Conservation (phyloP, 2,797 vertebrate species). For the Falco naumanni region DNA sequence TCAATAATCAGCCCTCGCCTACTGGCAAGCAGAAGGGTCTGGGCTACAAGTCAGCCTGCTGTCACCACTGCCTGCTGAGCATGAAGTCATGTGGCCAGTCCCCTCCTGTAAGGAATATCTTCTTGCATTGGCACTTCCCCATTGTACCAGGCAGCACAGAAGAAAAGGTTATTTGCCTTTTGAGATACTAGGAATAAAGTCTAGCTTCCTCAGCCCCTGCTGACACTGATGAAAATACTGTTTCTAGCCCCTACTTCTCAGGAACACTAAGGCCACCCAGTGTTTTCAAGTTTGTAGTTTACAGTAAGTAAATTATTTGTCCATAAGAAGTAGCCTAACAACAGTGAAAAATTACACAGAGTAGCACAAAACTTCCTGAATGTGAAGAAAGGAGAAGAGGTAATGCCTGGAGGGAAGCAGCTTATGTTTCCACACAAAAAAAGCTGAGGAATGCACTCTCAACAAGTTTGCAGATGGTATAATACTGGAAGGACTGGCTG, state of each 20-base stretch:
- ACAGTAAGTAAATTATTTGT: neutral
- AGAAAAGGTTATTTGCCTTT: neutral
- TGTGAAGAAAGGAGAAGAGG: neutral
- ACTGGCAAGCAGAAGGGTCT: neutral
- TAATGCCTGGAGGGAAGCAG: neutral
- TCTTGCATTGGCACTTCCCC: conserved; percentile 2
- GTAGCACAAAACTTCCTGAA: neutral
- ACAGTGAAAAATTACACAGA: neutral
- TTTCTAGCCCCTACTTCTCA: neutral
- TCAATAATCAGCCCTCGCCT: neutral
- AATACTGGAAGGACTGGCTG: neutral
- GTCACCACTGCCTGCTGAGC: neutral
- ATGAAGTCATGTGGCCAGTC: neutral
- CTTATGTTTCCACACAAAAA: neutral
- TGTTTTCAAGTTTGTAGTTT: neutral
- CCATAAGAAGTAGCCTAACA: neutral
- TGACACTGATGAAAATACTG: neutral
- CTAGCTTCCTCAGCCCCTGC: neutral
- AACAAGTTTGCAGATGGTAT: neutral
- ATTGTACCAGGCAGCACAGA: neutral
- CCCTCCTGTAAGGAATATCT: neutral
- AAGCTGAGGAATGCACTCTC: neutral
- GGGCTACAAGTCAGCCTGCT: conserved; percentile 38
- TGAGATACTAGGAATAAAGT: neutral
- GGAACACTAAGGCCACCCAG: neutral